Conservation (phyloP, 2,113 vertebrate species). For the Rostratula benghalensis region DNA sequence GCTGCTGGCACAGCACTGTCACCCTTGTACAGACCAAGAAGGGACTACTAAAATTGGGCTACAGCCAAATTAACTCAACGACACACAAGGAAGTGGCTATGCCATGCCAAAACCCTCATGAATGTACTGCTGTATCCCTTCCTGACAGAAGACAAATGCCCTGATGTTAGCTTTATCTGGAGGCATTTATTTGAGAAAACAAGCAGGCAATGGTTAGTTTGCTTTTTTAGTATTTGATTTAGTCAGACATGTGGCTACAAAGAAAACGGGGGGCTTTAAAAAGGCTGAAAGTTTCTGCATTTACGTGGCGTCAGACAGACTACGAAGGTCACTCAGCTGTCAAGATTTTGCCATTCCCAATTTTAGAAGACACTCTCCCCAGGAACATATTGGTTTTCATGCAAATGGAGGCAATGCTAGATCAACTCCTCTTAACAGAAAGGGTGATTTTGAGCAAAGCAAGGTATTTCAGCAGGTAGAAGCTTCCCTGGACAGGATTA, state of each 20-base stretch:
- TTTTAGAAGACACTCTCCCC: background rate
- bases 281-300: background rate
- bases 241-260: background rate
- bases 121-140: background rate
- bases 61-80: background rate
- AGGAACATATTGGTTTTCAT: background rate
- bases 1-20: background rate
- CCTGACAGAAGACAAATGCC: background rate
- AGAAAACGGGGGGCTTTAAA: background rate
- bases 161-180: background rate
- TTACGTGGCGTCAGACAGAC: background rate
- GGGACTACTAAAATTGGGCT: background rate
- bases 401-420: accelerated
- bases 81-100: background rate
- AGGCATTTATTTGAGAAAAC: background rate
- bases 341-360: background rate
- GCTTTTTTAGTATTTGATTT: background rate
- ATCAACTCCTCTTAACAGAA: background rate
- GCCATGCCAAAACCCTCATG: accelerated
- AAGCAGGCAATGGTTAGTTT: background rate
- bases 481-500: background rate
- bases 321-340: background rate
- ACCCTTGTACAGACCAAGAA: background rate
- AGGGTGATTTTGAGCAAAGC: background rate
- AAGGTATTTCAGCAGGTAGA: background rate